These are phyloP conservation scores for Muntiacus reevesi DNA, from an alignment of 2,113 vertebrate species.

Conservation along the genomic window DNA sequence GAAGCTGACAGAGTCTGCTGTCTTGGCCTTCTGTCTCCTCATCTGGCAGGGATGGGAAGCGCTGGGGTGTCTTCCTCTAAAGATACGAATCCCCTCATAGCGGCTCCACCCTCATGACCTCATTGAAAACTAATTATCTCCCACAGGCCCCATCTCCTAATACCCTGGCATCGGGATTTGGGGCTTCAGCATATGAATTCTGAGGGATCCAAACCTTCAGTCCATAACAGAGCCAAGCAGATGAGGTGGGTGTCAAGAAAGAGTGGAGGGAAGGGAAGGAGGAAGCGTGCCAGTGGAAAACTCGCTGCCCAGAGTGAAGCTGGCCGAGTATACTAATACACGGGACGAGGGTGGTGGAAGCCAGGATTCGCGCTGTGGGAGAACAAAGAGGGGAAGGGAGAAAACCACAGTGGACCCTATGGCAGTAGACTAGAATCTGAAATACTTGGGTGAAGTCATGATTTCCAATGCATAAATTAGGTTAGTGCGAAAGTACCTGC, in stretches of 20 bases:
- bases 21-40: not conserved
- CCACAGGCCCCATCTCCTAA: not conserved
- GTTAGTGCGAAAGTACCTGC: not conserved
- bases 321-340: not conserved
- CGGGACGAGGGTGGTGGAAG: fast-evolving
- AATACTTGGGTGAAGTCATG: not conserved
- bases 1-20: too few species aligned
- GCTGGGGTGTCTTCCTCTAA: not conserved
- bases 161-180: not conserved
- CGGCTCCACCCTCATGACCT: not conserved
- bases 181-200: not conserved
- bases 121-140: not conserved
- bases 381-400: not conserved
- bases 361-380: not conserved
- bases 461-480: not conserved
- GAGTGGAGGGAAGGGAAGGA: not conserved
- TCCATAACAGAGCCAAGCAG: not conserved
- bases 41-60: not conserved
- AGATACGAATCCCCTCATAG: too few species aligned
- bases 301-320: not conserved
- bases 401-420: not conserved
- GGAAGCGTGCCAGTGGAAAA: not conserved
- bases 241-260: not conserved
- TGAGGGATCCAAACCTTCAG: not conserved
- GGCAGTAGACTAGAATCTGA: not conserved